Conservation (phyloP, 2,797 vertebrate genomes). For the Bradypodion ventrale region DNA sequence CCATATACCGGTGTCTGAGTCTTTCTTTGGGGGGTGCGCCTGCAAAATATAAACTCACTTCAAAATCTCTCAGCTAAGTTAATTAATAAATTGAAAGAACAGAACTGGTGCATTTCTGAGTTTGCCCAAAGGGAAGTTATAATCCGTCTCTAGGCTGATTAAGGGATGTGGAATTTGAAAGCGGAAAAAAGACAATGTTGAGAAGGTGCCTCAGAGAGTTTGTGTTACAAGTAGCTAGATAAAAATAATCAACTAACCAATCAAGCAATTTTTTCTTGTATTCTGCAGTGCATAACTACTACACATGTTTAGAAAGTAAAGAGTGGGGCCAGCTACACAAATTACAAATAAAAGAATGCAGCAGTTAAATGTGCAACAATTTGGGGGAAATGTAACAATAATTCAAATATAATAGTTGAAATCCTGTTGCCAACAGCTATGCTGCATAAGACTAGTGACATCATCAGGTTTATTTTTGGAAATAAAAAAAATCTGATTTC, state of each 20-base stretch:
- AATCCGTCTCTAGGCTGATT: not conserved
- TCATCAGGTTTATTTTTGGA: too few relatives aligned
- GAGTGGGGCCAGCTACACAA: not conserved
- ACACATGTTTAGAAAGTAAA: not conserved
- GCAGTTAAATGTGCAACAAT: not conserved
- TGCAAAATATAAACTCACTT: conserved; percentile 35
- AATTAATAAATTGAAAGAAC: conserved; percentile 17
- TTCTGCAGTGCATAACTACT: not conserved
- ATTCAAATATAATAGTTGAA: not conserved
- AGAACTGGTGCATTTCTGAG: conserved; percentile 36
- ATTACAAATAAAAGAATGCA: not conserved
- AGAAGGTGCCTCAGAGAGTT: not conserved
- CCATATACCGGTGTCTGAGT: too few relatives aligned
- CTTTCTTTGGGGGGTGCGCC: too few relatives aligned
- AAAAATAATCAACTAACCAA: not conserved
- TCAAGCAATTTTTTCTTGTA: not conserved
- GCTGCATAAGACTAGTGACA: too few relatives aligned
- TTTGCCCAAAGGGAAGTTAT: conserved; percentile 33
- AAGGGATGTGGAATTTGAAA: not conserved
- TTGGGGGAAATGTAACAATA: not conserved
- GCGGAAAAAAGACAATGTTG: not conserved
- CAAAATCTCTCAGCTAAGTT: conserved; percentile 8
- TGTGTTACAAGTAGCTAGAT: not conserved
- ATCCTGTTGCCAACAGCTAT: too few relatives aligned
- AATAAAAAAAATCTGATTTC: too few relatives aligned